phyloP scores from a whole-genome alignment of 1,140 invertebrate genomes.

The Papilio polyxenes region DNA sequence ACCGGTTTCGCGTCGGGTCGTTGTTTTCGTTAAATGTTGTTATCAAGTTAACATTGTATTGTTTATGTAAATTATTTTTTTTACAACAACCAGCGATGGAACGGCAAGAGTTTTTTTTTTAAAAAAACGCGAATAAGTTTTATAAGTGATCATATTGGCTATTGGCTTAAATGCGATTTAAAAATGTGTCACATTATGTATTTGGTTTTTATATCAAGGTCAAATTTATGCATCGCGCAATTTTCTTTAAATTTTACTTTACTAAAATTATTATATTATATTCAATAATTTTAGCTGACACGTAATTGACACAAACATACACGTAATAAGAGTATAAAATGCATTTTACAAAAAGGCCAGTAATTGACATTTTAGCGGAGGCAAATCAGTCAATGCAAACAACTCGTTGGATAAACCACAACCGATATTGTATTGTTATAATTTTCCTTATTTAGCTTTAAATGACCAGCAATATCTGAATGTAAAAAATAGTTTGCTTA shows the following conservation, averaged over 20 bases:
- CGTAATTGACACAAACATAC: too few species aligned
- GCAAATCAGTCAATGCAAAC: background rate
- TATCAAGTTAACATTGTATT: slow-evolving; percentile 21
- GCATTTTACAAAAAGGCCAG: background rate
- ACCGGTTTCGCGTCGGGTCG: slow-evolving; percentile 32
- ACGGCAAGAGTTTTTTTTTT: background rate
- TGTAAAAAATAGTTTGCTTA: background rate
- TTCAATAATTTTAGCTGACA: too few species aligned
- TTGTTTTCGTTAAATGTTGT: slow-evolving; percentile 33
- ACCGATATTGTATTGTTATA: background rate
- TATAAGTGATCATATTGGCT: background rate
- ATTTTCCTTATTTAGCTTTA: background rate
- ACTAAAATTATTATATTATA: too few species aligned
- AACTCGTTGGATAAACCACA: slow-evolving; percentile 2
- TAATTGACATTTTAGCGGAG: background rate
- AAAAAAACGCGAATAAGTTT: background rate
- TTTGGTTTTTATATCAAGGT: too few species aligned
- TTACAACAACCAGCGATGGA: background rate
- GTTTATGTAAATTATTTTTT: slow-evolving; percentile 1
- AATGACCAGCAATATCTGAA: background rate
- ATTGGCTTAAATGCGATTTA: background rate
- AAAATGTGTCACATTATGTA: too few species aligned
- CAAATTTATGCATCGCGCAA: too few species aligned
- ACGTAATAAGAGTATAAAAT: background rate
- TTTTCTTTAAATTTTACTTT: too few species aligned